Conservation (phyloP, 2,113 vertebrate genomes). For the Gadus macrocephalus region DNA sequence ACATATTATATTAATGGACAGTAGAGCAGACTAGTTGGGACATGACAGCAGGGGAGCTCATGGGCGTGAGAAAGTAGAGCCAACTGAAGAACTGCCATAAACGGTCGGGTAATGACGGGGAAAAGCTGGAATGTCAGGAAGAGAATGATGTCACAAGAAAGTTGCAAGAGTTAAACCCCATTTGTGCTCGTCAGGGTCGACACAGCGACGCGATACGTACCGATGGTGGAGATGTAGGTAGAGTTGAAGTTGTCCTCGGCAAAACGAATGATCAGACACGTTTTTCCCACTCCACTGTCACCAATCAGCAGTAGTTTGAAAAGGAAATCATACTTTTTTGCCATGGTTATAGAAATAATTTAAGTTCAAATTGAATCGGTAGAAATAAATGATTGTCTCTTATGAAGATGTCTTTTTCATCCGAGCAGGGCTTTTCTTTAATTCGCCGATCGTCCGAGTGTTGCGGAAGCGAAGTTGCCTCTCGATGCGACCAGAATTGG, state of each 20-base stretch:
- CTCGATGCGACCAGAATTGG: too few relatives aligned
- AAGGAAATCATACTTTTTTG: slow-evolving; percentile 93
- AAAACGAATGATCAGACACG: slow-evolving; percentile 91
- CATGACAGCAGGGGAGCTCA: slow-evolving; percentile 41
- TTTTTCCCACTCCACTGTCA: slow-evolving; percentile 93
- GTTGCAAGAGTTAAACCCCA: too few relatives aligned
- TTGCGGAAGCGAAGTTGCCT: too few relatives aligned
- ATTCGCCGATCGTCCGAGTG: too few relatives aligned
- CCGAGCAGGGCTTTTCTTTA: too few relatives aligned
- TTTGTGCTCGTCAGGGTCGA: too few relatives aligned
- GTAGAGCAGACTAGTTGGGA: slow-evolving; percentile 56
- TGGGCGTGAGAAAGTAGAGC: slow-evolving; percentile 34
- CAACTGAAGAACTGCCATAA: too few relatives aligned
- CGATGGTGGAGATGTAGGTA: slow-evolving; percentile 95
- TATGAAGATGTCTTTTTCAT: too few relatives aligned
- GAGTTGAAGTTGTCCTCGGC: slow-evolving; percentile 91
- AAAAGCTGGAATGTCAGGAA: too few relatives aligned
- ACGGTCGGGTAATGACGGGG: too few relatives aligned
- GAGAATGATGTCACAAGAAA: too few relatives aligned
- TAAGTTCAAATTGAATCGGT: not conserved
- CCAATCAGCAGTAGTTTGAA: slow-evolving; percentile 90
- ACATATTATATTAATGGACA: not conserved
- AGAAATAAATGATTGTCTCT: too few relatives aligned
- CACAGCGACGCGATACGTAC: slow-evolving; percentile 55
- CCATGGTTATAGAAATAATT: slow-evolving; percentile 62